phyloP scores from a whole-genome alignment of 1,140 invertebrate species.

The Conus ventricosus region DNA sequence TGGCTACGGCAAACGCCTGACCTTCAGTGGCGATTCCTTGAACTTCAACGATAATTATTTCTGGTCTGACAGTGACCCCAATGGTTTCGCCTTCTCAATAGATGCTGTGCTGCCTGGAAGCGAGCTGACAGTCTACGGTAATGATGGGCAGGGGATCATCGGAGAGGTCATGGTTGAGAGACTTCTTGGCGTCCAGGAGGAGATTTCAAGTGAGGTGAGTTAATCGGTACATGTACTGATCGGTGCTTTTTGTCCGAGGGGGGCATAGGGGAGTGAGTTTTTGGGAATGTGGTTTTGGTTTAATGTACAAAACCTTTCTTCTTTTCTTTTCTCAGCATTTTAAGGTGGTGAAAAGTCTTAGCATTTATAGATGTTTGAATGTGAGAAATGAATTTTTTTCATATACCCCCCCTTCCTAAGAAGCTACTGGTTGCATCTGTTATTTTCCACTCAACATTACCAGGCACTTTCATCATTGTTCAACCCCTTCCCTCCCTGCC shows the following conservation, averaged over 20 bases:
- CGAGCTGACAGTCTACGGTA: slow-evolving; percentile 82
- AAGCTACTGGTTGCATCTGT: too few species aligned
- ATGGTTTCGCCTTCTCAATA: slow-evolving; percentile 81
- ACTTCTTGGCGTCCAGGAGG: slow-evolving; percentile 60
- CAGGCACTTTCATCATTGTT: too few species aligned
- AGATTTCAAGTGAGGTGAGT: slow-evolving; percentile 52
- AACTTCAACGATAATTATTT: slow-evolving; percentile 82
- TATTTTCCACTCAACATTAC: too few species aligned
- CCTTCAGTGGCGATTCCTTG: slow-evolving; percentile 81
- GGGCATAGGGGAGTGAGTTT: neutral
- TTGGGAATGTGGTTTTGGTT: too few species aligned
- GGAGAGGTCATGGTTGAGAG: slow-evolving; percentile 53
- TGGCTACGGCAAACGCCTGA: slow-evolving; percentile 86
- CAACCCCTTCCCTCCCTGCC: too few species aligned
- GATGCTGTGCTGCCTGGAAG: slow-evolving; percentile 81
- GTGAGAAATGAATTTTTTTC: too few species aligned
- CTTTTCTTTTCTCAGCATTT: too few species aligned
- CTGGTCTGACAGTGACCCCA: slow-evolving; percentile 85
- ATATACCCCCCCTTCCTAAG: too few species aligned
- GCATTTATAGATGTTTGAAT: too few species aligned
- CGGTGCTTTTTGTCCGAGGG: neutral
- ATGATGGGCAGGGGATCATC: slow-evolving; percentile 79
- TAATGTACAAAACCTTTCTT: too few species aligned
- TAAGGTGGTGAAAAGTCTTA: too few species aligned
- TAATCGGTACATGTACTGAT: too few species aligned